These are phyloP conservation scores for Diuraphis noxia DNA, from an alignment of 1,140 invertebrate species.

Conservation along the genomic window DNA sequence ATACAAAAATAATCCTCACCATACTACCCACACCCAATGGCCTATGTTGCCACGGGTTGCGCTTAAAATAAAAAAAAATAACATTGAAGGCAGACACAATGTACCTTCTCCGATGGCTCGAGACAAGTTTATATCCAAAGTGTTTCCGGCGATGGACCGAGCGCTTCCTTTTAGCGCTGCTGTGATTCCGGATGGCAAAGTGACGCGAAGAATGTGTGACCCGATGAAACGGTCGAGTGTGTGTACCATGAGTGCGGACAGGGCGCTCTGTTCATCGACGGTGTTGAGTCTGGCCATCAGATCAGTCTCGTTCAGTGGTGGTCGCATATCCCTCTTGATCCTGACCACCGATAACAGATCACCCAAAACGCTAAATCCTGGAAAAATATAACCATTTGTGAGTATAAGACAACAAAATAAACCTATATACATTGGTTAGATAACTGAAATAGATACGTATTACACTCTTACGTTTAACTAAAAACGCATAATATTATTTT, in stretches of 20 bases:
- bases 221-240: conserved; percentile 54
- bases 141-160: conserved; percentile 49
- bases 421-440: neutral
- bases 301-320: conserved; percentile 56
- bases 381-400: neutral
- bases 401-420: neutral
- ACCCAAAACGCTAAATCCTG: conserved; percentile 55
- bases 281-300: conserved; percentile 55
- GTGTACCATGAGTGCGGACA: conserved; percentile 55
- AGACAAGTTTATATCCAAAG: conserved; percentile 56
- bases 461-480: too few relatives aligned
- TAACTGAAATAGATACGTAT: neutral
- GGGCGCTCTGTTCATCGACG: conserved; percentile 49
- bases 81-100: neutral
- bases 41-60: too few relatives aligned
- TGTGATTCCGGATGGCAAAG: conserved; percentile 53
- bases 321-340: conserved; percentile 56
- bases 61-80: too few relatives aligned
- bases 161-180: conserved; percentile 50
- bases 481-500: neutral
- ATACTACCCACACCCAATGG: too few relatives aligned
- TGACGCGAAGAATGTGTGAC: conserved; percentile 55
- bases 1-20: too few relatives aligned
- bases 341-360: conserved; percentile 56
- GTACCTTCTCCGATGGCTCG: conserved; percentile 54